A percentile compares a stretch with the other conserved stretches of the same genome.
Evolutionary conservation across 1,140 invertebrate species (phyloP).

Genomic region (Asbolus verrucosus): DNA sequence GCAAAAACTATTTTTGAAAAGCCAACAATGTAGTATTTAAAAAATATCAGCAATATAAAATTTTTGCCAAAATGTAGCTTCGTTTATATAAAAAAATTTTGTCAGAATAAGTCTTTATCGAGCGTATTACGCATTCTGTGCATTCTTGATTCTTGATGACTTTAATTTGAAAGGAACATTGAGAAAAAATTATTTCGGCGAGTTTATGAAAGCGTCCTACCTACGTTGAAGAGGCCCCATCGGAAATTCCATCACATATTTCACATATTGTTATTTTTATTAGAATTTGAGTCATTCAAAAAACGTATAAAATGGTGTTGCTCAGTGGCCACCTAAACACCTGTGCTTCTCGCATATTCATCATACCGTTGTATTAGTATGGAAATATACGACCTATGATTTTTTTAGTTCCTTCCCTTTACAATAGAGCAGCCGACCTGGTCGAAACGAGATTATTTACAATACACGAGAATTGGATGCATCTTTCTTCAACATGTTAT

Average conservation of each 20-base stretch:
- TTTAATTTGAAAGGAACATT: too few species aligned
- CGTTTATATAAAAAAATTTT: too few species aligned
- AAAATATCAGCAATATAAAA: too few species aligned
- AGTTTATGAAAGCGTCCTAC: too few species aligned
- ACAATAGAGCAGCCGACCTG: slow-evolving; percentile 29
- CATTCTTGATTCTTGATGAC: too few species aligned
- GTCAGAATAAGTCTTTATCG: too few species aligned
- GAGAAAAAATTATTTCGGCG: too few species aligned
- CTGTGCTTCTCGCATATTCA: slow-evolving; percentile 54
- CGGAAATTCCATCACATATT: slow-evolving; percentile 53
- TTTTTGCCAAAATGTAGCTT: too few species aligned
- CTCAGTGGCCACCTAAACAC: slow-evolving; percentile 45
- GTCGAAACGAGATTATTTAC: slow-evolving; percentile 17
- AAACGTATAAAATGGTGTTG: slow-evolving; percentile 43
- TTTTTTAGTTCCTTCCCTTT: slow-evolving; percentile 37
- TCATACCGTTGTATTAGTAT: slow-evolving; percentile 54
- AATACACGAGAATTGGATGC: slow-evolving; percentile 5
- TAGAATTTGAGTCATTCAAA: slow-evolving; percentile 42
- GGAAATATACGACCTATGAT: slow-evolving; percentile 47
- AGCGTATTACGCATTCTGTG: too few species aligned
- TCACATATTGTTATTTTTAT: slow-evolving; percentile 48
- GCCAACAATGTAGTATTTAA: too few species aligned
- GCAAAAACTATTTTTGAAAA: too few species aligned
- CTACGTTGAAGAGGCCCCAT: slow-evolving; percentile 23
- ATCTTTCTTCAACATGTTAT: slow-evolving; percentile 20